Percentiles rank a stretch among this genome's conserved stretches.
phyloP scores from a whole-genome alignment of 2,888 invertebrate genomes.

The Mesoligia furuncula region DNA sequence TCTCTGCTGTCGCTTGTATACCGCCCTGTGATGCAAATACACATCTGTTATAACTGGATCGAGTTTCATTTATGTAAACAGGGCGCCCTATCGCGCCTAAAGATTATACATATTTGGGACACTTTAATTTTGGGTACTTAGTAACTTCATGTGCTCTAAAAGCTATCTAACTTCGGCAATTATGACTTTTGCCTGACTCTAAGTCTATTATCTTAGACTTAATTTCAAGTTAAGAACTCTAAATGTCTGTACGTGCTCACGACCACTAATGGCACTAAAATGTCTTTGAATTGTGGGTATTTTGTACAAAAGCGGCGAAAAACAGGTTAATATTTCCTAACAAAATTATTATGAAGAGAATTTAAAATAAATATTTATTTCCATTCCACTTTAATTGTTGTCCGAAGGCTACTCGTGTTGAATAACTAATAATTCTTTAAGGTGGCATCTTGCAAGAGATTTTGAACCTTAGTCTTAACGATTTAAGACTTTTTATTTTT shows the following conservation, averaged over 20 bases:
- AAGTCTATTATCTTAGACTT: constrained; percentile 57
- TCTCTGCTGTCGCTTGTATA: no score
- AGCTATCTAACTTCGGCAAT: constrained; percentile 52
- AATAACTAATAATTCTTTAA: constrained; percentile 56
- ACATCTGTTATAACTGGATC: no score
- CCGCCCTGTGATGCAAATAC: no score
- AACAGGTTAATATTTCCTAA: constrained; percentile 39
- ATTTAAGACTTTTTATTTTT: constrained; percentile 25
- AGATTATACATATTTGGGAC: not conserved
- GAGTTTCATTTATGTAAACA: no score
- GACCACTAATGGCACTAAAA: constrained; percentile 46
- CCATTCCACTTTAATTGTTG: constrained; percentile 64
- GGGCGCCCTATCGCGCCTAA: no score
- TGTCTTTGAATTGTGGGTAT: constrained; percentile 14
- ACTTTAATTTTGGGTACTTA: constrained; percentile 14
- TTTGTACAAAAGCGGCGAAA: constrained; percentile 14
- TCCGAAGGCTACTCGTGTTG: constrained; percentile 59
- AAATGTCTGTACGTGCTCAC: constrained; percentile 54
- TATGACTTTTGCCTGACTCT: constrained; percentile 51
- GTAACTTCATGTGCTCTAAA: constrained; percentile 34
- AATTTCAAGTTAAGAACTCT: constrained; percentile 60
- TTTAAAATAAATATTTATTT: constrained; percentile 61
- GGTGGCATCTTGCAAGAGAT: constrained; percentile 10
- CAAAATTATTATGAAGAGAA: constrained; percentile 14
- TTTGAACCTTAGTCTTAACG: constrained; percentile 9